A percentile compares a stretch with the other conserved stretches of the same genome.
phyloP scores from a whole-genome alignment of 2,888 invertebrate genomes.

The Tiliacea aurago region DNA sequence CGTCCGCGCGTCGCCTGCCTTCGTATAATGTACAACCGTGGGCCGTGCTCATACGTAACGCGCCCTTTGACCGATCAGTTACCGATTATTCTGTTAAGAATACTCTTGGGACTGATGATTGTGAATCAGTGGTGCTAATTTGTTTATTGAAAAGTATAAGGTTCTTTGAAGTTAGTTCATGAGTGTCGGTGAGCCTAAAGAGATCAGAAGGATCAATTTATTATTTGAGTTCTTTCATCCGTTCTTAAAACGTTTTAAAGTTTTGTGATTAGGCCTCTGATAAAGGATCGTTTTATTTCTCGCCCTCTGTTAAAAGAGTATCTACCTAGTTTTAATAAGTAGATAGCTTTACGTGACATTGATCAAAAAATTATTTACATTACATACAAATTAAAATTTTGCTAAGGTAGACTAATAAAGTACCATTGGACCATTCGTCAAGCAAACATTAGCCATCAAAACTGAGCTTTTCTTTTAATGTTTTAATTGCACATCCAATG shows the following conservation, averaged over 20 bases:
- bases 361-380: too few species aligned
- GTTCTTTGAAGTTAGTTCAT: slow-evolving; percentile 8
- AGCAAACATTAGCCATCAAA: not conserved
- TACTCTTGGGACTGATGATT: slow-evolving; percentile 12
- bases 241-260: not conserved
- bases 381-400: not conserved
- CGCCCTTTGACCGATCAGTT: slow-evolving; percentile 28
- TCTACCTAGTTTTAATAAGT: not conserved
- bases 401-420: not conserved
- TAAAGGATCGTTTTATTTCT: not conserved
- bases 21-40: slow-evolving; percentile 53
- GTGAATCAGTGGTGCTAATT: slow-evolving; percentile 17
- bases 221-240: not conserved
- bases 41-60: slow-evolving; percentile 44
- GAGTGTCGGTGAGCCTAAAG: not conserved
- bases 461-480: slow-evolving; percentile 17
- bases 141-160: not conserved
- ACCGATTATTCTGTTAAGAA: slow-evolving; percentile 20
- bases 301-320: too few species aligned
- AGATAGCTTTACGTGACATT: not conserved
- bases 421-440: not conserved
- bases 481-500: slow-evolving; percentile 69
- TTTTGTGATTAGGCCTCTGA: not conserved
- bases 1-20: slow-evolving; percentile 71
- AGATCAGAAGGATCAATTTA: not conserved